Base-by-base conservation (phyloP, 2,888 invertebrate species). In the Dysmachus trigonus region DNA sequence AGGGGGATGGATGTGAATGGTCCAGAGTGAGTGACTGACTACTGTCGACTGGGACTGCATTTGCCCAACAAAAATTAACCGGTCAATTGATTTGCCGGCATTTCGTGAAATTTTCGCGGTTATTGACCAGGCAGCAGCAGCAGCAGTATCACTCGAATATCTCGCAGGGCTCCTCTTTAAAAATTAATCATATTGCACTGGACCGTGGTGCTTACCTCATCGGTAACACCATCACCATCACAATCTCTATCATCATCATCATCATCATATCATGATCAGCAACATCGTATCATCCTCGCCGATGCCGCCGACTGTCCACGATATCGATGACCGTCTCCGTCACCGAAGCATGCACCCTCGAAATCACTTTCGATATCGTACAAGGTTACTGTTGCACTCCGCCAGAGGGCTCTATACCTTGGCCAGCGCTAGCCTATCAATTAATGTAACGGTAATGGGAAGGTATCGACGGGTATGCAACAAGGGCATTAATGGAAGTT, bases 321-420 rank as follows among this genome's bases (percentile, higher is more conserved):
- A 47, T 18, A 74, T 47, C 6, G 47, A 13, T n/a, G n/a, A n/a
- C n/a, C 47, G 47, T 62, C 62, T 62, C 62, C 62, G 13, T 7
- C 30, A 35, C 27, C 76, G 27, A 22, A 62, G 62, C 62, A 62
- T 62, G 62, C 62, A 47, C 81, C 81, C 62, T 81, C 18, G 30
- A 62, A 86, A 86, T 74, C 87, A 87, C 87, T 87, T 87, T 87
- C 87, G 87, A 86, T 87, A 87, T 87, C 87, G 87, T 15, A 85
- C 86, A 87, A 87, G 87, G 87, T 87, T 87, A 87, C 62, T 81
- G 81, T 62, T 33, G 81, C 81, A 8, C 41, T 18, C 18, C 51
- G 51, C 31, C 31, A 81, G 27, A 81, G 53, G 8, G 38, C 18
- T 8, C 53, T 22, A 10, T 53, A n/a, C 81, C 81, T 81, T 53